phyloP scores from a whole-genome alignment of 2,888 invertebrate species.

The Amorpha juglandis region DNA sequence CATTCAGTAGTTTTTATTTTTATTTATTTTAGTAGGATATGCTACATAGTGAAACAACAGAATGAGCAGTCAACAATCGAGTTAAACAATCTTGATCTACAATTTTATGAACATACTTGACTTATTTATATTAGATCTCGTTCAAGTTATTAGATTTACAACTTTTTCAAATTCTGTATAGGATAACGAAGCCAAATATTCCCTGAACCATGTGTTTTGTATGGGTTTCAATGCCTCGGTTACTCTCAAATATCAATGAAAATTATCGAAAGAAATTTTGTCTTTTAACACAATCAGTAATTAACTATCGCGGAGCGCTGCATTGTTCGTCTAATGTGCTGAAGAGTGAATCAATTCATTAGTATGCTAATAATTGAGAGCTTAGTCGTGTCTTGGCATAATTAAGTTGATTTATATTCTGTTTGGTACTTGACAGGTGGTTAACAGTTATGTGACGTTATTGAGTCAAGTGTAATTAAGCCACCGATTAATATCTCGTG shows the following conservation, averaged over 20 bases:
- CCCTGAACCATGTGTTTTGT: background rate
- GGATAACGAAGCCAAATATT: too few relatives aligned
- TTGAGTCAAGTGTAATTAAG: constrained; percentile 22
- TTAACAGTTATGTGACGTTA: constrained; percentile 21
- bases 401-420: constrained; percentile 44
- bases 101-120: too few relatives aligned
- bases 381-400: constrained; percentile 46
- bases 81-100: too few relatives aligned
- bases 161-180: too few relatives aligned
- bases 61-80: too few relatives aligned
- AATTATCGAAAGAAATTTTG: background rate
- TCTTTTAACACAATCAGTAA: background rate
- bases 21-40: too few relatives aligned
- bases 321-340: constrained; percentile 33
- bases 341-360: constrained; percentile 41
- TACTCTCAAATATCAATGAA: background rate
- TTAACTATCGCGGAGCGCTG: background rate
- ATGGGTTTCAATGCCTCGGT: background rate
- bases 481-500: constrained; percentile 22
- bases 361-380: constrained; percentile 48
- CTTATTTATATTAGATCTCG: too few relatives aligned
- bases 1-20: too few relatives aligned
- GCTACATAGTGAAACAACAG: too few relatives aligned
- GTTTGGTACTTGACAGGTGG: constrained; percentile 28
- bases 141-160: too few relatives aligned